Percentiles rank a stretch among this genome's conserved stretches.
Conservation (phyloP, 2,113 vertebrate species). For the Centrocercus urophasianus region DNA sequence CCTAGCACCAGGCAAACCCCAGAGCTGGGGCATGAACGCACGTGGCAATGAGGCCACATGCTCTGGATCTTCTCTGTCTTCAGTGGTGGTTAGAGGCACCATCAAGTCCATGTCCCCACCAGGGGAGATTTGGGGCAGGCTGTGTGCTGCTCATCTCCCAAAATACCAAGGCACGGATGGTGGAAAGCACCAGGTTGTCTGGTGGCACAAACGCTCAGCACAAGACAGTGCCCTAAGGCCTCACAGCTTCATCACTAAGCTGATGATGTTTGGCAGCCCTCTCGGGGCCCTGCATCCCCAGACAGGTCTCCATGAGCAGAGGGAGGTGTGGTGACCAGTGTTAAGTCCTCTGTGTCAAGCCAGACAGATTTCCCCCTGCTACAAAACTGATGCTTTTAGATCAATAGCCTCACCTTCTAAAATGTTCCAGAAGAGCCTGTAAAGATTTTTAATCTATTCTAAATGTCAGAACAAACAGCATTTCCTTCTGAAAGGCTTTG, state of each 20-base stretch:
- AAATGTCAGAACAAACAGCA: conserved; percentile 69
- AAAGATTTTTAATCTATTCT: conserved; percentile 71
- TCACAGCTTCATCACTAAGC: not conserved
- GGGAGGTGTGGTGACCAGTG: rapidly evolving
- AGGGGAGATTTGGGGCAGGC: not conserved
- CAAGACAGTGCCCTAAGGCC: not conserved
- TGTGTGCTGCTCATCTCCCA: not conserved
- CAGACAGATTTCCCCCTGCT: not conserved
- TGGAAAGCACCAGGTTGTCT: not conserved
- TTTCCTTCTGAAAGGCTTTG: conserved; percentile 44
- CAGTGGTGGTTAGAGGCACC: rapidly evolving
- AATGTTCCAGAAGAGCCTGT: conserved; percentile 65
- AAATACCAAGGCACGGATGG: not conserved
- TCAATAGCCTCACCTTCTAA: conserved; percentile 73
- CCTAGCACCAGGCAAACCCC: not conserved
- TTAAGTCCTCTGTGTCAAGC: not conserved
- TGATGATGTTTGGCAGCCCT: not conserved
- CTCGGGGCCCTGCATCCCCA: not conserved
- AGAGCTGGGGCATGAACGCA: not conserved
- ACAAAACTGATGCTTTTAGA: conserved; percentile 58
- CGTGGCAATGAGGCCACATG: rapidly evolving
- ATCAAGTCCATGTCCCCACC: not conserved
- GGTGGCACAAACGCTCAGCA: not conserved
- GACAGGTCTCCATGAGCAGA: not conserved
- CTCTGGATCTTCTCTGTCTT: not conserved